Conservation (phyloP, 2,113 vertebrate genomes). For the Oncorhynchus kisutch region DNA sequence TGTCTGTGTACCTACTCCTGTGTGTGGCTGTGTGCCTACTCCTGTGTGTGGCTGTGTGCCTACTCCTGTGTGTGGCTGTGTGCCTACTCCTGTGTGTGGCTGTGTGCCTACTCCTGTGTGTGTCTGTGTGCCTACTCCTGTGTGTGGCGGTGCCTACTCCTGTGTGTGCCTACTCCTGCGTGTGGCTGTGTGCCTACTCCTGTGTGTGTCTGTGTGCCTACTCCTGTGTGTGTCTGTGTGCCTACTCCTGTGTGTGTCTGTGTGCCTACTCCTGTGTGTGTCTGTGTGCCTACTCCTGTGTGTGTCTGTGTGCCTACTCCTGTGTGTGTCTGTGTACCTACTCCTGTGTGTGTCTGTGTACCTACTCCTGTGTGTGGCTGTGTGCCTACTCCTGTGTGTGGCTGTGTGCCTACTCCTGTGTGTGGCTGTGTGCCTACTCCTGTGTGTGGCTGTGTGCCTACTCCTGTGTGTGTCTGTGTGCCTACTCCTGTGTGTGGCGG, state of each 20-base stretch:
- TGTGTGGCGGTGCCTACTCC: neutral
- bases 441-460: constrained; percentile 10
- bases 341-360: constrained; percentile 8
- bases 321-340: too few species aligned
- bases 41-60: constrained; percentile 17
- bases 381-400: too few species aligned
- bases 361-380: too few species aligned
- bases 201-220: constrained; percentile 34
- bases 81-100: constrained; percentile 24
- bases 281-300: neutral
- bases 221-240: neutral
- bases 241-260: constrained; percentile 9
- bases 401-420: too few species aligned
- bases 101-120: constrained; percentile 16
- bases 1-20: neutral
- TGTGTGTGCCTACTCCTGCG: too few species aligned
- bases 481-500: neutral
- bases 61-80: constrained; percentile 27
- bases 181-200: constrained; percentile 25
- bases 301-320: neutral
- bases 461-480: constrained; percentile 16
- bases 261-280: too few species aligned
- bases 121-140: neutral
- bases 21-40: neutral
- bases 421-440: too few species aligned